Base-by-base conservation (phyloP, 1,140 invertebrate species). In the Cydia fagiglandana region DNA sequence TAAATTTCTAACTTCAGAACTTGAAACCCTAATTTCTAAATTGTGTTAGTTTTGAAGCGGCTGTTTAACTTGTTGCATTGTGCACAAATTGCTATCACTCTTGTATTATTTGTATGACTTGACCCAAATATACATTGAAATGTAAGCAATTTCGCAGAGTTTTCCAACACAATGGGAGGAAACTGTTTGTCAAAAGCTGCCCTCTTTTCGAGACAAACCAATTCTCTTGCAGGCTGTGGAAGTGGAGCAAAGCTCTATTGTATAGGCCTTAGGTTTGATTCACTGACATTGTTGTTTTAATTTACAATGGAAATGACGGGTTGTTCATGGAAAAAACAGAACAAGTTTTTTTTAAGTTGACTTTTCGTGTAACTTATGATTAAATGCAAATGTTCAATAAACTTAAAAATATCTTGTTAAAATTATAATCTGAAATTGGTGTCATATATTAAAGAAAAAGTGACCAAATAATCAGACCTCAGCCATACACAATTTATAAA, bases 201-300 rank as follows among this genome's bases (percentile, higher is more conserved):
- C 56, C 56, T 61, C 56, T 61, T 61, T 61, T 24, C 1, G n/a
- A 24, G 56, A 61, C 56, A 61, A 20, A 61, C 20, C 56, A 10
- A 61, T 61, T 61, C 20, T 61, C 17, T 12, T 4, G 56, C 20
- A 24, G 20, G 20, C 56, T 24, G 56, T 24, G 56, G 56, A 61
- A 61, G 7, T 61, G 56, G 56, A 61, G 56, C 17, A 24, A 61
- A 61, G 56, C 24, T 12, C 56, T 61, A 61, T 61, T 61, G 56
- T 61, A 4, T 6, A 24, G 20, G 17, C 9, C 56, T 61, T 24
- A 5, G 56, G 56, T 61, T 61, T 61, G 56, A 61, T 61, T 61
- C 20, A 24, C 56, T 61, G 7, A 61, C 56, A 61, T 61, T 61
- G 56, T 61, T 56, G 53, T 56, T 56, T 56, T 56, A 56, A 61